Conservation (phyloP, 2,113 vertebrate species). For the Oenanthe melanoleuca region DNA sequence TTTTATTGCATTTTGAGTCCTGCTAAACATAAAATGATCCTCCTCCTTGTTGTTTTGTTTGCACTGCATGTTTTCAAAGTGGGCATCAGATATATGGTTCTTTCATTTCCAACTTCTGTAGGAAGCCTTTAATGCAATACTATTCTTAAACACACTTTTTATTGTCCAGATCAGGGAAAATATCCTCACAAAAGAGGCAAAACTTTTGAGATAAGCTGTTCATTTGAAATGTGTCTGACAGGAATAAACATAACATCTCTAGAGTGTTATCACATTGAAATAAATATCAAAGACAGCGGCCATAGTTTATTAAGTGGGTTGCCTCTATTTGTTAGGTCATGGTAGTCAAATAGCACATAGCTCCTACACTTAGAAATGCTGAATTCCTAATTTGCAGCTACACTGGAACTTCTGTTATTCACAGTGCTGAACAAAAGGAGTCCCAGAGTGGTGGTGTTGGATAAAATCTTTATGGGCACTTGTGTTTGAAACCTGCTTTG, state of each 20-base stretch:
- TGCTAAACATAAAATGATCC: not conserved
- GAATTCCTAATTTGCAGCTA: not conserved
- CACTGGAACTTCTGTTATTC: not conserved
- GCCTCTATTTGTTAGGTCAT: not conserved
- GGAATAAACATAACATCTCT: not conserved
- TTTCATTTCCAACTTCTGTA: not conserved
- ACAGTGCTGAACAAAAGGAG: not conserved
- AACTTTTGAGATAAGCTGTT: not conserved
- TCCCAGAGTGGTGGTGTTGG: not conserved
- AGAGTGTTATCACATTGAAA: not conserved
- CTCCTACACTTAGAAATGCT: not conserved
- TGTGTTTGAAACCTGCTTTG: not conserved
- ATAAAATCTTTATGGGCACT: not conserved
- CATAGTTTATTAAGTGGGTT: not conserved
- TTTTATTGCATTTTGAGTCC: slow-evolving; percentile 15
- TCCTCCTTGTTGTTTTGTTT: not conserved
- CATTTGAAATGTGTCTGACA: not conserved
- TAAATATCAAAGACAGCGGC: not conserved
- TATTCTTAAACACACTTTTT: not conserved
- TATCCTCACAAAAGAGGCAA: not conserved
- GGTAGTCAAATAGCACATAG: not conserved
- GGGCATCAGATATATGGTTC: not conserved
- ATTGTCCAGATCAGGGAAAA: not conserved
- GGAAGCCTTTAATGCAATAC: not conserved
- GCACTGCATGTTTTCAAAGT: not conserved